These are phyloP conservation scores for Euspilapteryx auroguttella DNA, from an alignment of 2,888 invertebrate genomes.

Conservation along the genomic window DNA sequence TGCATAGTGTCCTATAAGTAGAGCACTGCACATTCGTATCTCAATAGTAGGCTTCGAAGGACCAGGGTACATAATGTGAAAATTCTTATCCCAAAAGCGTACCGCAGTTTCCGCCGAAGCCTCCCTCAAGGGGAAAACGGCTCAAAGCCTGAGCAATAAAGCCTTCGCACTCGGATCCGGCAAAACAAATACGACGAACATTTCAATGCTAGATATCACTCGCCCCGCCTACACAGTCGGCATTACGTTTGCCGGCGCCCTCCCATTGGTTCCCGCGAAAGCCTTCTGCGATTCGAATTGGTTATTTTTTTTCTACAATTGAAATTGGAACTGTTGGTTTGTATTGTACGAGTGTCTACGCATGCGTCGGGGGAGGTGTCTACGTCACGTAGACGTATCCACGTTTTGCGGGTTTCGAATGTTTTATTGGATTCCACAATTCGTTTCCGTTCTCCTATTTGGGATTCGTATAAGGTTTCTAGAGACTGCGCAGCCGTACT, in stretches of 20 bases:
- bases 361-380: constrained; percentile 45
- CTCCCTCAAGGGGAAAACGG: constrained; percentile 52
- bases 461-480: constrained; percentile 16
- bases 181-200: constrained; percentile 60
- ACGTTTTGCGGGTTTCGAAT: constrained; percentile 45
- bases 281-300: constrained; percentile 59
- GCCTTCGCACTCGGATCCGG: constrained; percentile 37
- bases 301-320: constrained; percentile 60
- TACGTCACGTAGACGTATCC: constrained; percentile 55
- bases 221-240: constrained; percentile 58
- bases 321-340: constrained; percentile 55
- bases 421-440: constrained; percentile 55
- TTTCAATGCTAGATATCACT: constrained; percentile 63
- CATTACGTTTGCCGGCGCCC: constrained; percentile 52
- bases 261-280: constrained; percentile 54
- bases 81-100: constrained; percentile 40
- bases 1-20: too few species aligned
- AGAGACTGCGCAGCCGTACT: too few species aligned
- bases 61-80: constrained; percentile 47
- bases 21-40: constrained; percentile 3
- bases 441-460: constrained; percentile 50
- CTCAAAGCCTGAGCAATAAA: constrained; percentile 54
- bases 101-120: constrained; percentile 44
- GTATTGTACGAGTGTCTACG: constrained; percentile 40
- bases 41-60: constrained; percentile 21